Evolutionary conservation across 2,888 invertebrate species (phyloP).

Genomic region (Caenorhabditis sp.): DNA sequence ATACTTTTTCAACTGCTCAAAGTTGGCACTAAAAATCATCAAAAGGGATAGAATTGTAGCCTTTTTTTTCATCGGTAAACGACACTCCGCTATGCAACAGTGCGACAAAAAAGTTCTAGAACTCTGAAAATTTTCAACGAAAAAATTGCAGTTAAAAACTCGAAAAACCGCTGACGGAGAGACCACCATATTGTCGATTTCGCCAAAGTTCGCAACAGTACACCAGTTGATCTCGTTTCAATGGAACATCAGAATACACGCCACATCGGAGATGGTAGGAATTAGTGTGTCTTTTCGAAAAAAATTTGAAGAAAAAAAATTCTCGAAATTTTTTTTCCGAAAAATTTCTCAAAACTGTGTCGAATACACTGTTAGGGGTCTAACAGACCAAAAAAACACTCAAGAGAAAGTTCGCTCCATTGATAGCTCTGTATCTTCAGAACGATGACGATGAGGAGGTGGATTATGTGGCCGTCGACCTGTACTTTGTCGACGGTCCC

Average conservation of each 20-base stretch:
- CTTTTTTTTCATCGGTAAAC: too few relatives aligned
- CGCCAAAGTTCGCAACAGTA: constrained; percentile 82
- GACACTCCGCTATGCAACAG: too few relatives aligned
- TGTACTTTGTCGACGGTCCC: constrained; percentile 82
- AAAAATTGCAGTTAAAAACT: constrained; percentile 58
- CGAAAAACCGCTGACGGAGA: constrained; percentile 71
- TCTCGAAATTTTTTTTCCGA: too few relatives aligned
- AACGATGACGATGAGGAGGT: constrained; percentile 70
- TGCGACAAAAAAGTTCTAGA: too few relatives aligned
- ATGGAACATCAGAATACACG: constrained; percentile 81
- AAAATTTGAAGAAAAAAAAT: too few relatives aligned
- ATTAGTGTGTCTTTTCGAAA: too few relatives aligned
- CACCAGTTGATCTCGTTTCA: constrained; percentile 82
- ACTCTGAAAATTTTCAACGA: not conserved
- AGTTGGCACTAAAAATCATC: not conserved
- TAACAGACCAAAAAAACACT: too few relatives aligned
- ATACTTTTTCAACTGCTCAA: too few relatives aligned
- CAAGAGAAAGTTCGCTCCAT: too few relatives aligned
- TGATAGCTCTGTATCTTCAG: constrained; percentile 29
- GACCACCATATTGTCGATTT: constrained; percentile 77
- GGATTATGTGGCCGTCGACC: constrained; percentile 81
- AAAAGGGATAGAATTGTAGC: not conserved
- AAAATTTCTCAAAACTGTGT: too few relatives aligned
- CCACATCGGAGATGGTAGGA: constrained; percentile 76
- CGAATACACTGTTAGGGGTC: too few relatives aligned